Base-by-base conservation (phyloP, 1,140 invertebrate species). In the Saccostrea echinata region DNA sequence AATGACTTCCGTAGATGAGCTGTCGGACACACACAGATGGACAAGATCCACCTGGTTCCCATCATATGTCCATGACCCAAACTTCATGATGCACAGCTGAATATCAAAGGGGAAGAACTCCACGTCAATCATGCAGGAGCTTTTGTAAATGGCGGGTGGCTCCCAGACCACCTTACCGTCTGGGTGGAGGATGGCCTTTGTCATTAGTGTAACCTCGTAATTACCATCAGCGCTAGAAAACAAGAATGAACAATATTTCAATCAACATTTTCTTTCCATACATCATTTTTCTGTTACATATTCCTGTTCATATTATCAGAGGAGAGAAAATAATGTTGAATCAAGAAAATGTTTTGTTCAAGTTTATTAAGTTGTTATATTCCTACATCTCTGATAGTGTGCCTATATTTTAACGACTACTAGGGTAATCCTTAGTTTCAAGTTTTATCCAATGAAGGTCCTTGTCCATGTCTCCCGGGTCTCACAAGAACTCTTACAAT, bases 51-150 rank as follows among this genome's bases (percentile, higher is more conserved):
- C 95, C 90, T 96, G 95, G 51, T 96, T 94, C 0, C 96, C 96
- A 89, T 96, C 95, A 90, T 97, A 96, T 1, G 98, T 98, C 98
- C 98, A 99, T 0, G 98, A 98, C 11, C 98, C 98, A 93, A 95
- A 95, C 84, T 95, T 95, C 97, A 99, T 98, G 89, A 97, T 96
- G 94, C 98, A 99, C 83, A 97, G 97, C 95, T 99, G 98, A 91
- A 98, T 97, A 93, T 99, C 98, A 93, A 98, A 99, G 0, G 98
- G 98, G 93, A 98, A 95, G 86, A 95, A 95, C 89, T 95, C 94
- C 24, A 99, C 99, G 95, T 99, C 98, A 92, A 99, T 99, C 30
- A 98, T 99, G 95, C 99, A 99, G 71, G 98, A 99, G 95, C 98
- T 99, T 97, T 99, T 97, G 94, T 99, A 99, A 93, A 99, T 99